Base-by-base conservation (phyloP, 2,888 invertebrate species). In the Chalcis sispes region DNA sequence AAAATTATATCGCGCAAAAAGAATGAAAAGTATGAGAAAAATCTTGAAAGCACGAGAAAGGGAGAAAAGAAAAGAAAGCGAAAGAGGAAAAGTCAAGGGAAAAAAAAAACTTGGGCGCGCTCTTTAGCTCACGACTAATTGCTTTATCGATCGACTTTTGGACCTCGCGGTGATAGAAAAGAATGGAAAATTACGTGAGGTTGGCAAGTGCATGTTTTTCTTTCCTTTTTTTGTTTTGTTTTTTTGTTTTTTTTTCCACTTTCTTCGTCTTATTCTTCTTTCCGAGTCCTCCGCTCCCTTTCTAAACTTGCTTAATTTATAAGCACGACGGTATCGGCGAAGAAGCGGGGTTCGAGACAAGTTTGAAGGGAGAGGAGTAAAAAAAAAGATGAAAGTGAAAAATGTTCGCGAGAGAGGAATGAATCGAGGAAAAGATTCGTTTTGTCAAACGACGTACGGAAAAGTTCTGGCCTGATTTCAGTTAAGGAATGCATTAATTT, bases 121-220 rank as follows among this genome's bases (percentile, higher is more conserved):
- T 65, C 10, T 20, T 32, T 20, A 3, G 27, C 10, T 3, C 7
- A 13, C 52, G 61, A 71, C 61, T 71, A 71, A 71, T 71, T 71
- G 52, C 70, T 71, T 61, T 50, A 71, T 71, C 70, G 70, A 71
- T 71, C 70, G 70, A 50, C 48, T 4, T 20, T 15, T 59, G 52
- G 64, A 50, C 64, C 25, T 54, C 36, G n/a, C n/a, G 65, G 54
- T 66, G 54, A 52, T 36, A 23, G 50, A 25, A 40, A 25, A 40
- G 52, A 40, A 25, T 32, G 65, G 40, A 54, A 54, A 66, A 54
- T 54, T 52, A 54, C 25, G 48, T 20, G 20, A 15, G 50, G 23
- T 4, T 5, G 27, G 13, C 54, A 25, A 58, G 58, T 58, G 36
- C 36, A 52, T 25, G 40, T 54, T 25, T 25, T 48, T 20, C 50